Conservation (phyloP, 2,113 vertebrate genomes). For the Forbesichthys papilliferus region DNA sequence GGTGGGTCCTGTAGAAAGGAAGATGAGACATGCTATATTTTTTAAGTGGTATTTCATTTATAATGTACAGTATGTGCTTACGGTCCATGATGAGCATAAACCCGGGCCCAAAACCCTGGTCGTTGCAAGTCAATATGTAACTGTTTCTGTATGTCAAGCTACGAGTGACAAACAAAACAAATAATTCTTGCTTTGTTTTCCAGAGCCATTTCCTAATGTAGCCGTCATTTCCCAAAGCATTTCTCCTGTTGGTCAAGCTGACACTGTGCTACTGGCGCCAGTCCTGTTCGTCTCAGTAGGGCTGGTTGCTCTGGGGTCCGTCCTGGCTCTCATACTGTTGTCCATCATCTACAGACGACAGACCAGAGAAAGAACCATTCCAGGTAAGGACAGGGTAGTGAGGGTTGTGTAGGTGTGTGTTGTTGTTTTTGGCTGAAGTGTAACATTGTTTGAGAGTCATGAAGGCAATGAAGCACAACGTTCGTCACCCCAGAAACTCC, state of each 20-base stretch:
- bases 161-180: neutral
- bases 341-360: slow-evolving; percentile 62
- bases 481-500: slow-evolving; percentile 51
- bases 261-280: slow-evolving; percentile 12
- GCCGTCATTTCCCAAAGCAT: slow-evolving; percentile 5
- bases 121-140: too few relatives aligned
- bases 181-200: neutral
- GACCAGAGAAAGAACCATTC: slow-evolving; percentile 4
- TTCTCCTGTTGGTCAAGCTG: neutral
- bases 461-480: slow-evolving; percentile 51
- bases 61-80: too few relatives aligned
- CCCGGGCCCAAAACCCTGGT: too few relatives aligned
- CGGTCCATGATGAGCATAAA: too few relatives aligned
- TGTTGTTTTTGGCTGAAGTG: neutral
- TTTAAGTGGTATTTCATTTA: too few relatives aligned
- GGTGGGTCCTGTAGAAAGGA: slow-evolving; percentile 35
- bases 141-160: neutral
- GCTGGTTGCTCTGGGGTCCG: slow-evolving; percentile 41
- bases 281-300: slow-evolving; percentile 59
- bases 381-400: slow-evolving; percentile 43
- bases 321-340: slow-evolving; percentile 66
- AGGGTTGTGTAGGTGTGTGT: neutral
- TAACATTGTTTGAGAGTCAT: slow-evolving; percentile 2
- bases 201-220: slow-evolving; percentile 10
- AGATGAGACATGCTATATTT: neutral